Base-by-base conservation (phyloP, 2,888 invertebrate species). In the Caradrina clavipalpis region DNA sequence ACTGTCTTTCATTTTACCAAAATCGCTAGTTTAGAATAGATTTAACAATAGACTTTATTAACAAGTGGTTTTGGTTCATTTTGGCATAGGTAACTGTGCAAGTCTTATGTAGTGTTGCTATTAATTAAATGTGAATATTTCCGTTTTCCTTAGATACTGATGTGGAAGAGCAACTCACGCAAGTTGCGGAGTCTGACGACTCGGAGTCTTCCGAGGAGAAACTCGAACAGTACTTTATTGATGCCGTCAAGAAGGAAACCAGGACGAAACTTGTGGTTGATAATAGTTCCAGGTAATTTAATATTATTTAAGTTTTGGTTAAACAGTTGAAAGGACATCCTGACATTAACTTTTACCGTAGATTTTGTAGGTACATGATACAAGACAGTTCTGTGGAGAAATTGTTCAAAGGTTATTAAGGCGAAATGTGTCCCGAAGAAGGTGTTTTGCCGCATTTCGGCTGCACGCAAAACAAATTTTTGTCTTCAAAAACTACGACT, bases 151-250 rank as follows among this genome's bases (percentile, higher is more conserved):
- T 89, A 81, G 90, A 89, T 50, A 78, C 91, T 35, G 90, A 92
- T 53, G 85, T 88, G 42, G 93, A 91, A 55, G 92, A 93, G 57
- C 96, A 96, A 76, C 89, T 98, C 56, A 97, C 97, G 0, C 98
- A 98, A 21, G 96, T 98, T 17, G 97, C 97, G 47, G 98, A 98
- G 88, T 98, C 98, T 0, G 98, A 98, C 76, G 98, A 98, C 86
- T 98, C 98, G 0, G 98, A 98, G 84, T 96, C 89, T 5, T 89
- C 98, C 1, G 98, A 98, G 86, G 98, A 98, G 82, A 97, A 98
- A 73, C 92, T 98, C 0, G 98, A 98, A 78, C 96, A 96, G 69
- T 95, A 97, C 73, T 95, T 97, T 69, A 96, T 97, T 69, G 96
- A 96, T 47, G 94, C 95, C 5, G 83, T 92, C 49, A 93, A 93